Evolutionary conservation across 2,797 vertebrate genomes (phyloP).

Genomic region (Coranthus polyacanthus): DNA sequence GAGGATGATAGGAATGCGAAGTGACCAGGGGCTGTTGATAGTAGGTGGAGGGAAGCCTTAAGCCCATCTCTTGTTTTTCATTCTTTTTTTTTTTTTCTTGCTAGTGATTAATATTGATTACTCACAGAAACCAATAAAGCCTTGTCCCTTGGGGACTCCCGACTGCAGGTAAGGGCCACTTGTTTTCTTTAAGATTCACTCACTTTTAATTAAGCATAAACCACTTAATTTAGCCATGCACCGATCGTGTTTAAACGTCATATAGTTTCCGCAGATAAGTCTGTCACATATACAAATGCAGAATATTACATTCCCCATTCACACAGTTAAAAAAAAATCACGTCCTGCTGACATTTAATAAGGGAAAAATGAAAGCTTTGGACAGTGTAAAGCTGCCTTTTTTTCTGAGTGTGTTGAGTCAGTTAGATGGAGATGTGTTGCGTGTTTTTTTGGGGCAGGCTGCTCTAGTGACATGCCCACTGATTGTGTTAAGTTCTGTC

Average conservation of each 20-base stretch:
- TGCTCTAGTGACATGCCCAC: slow-evolving; percentile 30
- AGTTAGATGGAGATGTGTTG: slow-evolving; percentile 24
- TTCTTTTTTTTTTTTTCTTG: slow-evolving; percentile 9
- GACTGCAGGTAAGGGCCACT: slow-evolving; percentile 59
- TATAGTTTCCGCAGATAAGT: too few relatives aligned
- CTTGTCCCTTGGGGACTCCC: slow-evolving; percentile 55
- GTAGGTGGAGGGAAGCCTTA: slow-evolving; percentile 25
- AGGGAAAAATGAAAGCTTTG: slow-evolving; percentile 6
- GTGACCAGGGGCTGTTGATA: slow-evolving; percentile 55
- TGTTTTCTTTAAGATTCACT: slow-evolving; percentile 59
- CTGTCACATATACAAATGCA: slow-evolving; percentile 5
- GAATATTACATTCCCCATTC: neutral
- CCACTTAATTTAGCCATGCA: slow-evolving; percentile 20
- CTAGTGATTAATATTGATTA: slow-evolving; percentile 80
- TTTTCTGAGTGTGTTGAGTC: slow-evolving; percentile 21
- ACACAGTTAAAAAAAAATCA: neutral
- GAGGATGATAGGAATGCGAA: slow-evolving; percentile 68
- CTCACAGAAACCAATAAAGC: slow-evolving; percentile 59
- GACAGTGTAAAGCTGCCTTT: slow-evolving; percentile 11
- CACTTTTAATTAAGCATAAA: slow-evolving; percentile 64
- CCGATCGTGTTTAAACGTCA: slow-evolving; percentile 29
- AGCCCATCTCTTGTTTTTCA: slow-evolving; percentile 32
- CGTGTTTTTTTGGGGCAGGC: slow-evolving; percentile 32
- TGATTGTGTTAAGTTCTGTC: too few relatives aligned
- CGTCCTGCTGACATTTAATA: neutral